These are phyloP conservation scores for Patiria pectinifera DNA, from an alignment of 53 echinoderm and acorn worm genomes.

Conservation along the genomic window DNA sequence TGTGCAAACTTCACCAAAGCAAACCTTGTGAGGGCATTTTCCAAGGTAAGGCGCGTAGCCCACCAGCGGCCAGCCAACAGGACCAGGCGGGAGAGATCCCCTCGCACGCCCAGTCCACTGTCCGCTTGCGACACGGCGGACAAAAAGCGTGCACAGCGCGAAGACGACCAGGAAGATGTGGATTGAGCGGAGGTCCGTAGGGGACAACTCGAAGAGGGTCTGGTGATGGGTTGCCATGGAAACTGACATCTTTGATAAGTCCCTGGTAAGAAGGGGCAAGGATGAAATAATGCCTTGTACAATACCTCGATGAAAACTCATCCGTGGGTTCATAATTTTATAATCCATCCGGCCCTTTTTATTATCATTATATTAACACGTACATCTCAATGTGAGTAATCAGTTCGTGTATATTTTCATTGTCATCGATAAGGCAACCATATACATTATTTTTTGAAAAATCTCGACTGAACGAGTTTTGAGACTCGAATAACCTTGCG, in stretches of 20 bases:
- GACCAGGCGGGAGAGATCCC: conserved; percentile 2
- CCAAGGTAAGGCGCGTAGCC: conserved; percentile 20
- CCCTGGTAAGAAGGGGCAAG: neutral
- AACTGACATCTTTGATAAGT: neutral
- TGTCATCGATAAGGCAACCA: too few species aligned
- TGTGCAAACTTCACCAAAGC: neutral
- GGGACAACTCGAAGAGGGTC: neutral
- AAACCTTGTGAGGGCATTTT: conserved; percentile 18
- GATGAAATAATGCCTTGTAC: too few species aligned
- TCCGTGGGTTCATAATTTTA: too few species aligned
- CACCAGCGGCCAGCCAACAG: conserved; percentile 16
- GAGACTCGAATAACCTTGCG: too few species aligned
- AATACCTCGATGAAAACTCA: too few species aligned
- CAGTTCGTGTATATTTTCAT: too few species aligned
- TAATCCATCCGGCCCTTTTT: too few species aligned
- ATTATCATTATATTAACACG: too few species aligned
- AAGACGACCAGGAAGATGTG: neutral
- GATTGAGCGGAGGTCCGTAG: neutral
- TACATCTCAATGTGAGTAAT: too few species aligned
- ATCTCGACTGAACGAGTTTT: too few species aligned
- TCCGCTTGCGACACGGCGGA: neutral
- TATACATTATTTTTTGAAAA: too few species aligned
- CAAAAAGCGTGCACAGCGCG: neutral
- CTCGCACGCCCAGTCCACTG: neutral
- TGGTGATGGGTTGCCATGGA: neutral